A percentile compares a stretch with the other conserved stretches of the same genome.
Conservation (phyloP, 2,888 invertebrate species). For the Trichogramma evanescens region DNA sequence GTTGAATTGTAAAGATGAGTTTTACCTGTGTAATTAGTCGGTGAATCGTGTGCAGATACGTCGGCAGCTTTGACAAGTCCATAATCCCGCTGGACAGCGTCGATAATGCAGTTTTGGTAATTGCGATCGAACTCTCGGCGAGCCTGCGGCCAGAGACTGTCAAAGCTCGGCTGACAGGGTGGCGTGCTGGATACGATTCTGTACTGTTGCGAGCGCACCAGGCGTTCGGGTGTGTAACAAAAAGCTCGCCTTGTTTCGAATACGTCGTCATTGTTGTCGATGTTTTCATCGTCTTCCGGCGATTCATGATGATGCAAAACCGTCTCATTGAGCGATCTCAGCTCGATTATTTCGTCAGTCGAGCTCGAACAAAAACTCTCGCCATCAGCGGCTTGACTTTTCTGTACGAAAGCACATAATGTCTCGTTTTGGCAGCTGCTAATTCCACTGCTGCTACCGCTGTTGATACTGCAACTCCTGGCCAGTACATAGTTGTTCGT, state of each 20-base stretch:
- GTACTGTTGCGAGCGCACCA: conserved; percentile 26
- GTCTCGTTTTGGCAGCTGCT: conserved; percentile 3
- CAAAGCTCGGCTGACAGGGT: too few species aligned
- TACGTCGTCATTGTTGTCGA: background rate
- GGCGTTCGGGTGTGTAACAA: conserved; percentile 40
- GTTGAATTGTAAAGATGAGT: too few species aligned
- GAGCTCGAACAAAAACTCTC: conserved; percentile 5
- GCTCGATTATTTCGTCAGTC: background rate
- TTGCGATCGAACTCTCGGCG: too few species aligned
- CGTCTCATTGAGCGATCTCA: background rate
- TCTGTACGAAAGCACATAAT: conserved; percentile 7
- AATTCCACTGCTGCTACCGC: background rate
- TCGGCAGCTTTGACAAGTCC: too few species aligned
- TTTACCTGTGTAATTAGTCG: too few species aligned
- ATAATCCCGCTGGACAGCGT: too few species aligned
- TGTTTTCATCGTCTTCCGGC: conserved; percentile 9
- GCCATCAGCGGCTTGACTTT: background rate
- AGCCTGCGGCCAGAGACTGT: too few species aligned
- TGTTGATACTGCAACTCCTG: background rate
- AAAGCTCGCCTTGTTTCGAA: conserved; percentile 9
- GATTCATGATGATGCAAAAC: background rate
- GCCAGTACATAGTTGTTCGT: too few species aligned
- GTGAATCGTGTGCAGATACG: too few species aligned
- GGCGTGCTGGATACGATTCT: too few species aligned
- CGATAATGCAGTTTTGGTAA: too few species aligned